Base-by-base conservation (phyloP, 2,888 invertebrate genomes). In the Fragum sueziense region DNA sequence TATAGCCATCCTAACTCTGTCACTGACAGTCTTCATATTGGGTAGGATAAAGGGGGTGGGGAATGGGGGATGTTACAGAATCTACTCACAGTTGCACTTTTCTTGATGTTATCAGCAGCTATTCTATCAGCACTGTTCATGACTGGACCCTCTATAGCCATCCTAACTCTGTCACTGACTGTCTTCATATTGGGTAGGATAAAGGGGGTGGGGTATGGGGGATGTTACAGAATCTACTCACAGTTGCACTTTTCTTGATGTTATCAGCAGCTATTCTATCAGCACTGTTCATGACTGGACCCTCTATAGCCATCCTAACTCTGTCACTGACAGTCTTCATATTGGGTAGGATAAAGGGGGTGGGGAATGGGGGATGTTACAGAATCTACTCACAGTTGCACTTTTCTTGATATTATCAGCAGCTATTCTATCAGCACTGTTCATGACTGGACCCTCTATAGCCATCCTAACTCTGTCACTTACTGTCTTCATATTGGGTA, bases 251-350 rank as follows among this genome's bases (percentile, higher is more conserved):
- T 82, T 96, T 96, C 93, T 97, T 97, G 89, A 99, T 97, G 92
- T 98, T 97, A 2, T 97, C 96, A 14, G 97, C 97, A 25, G 98
- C 97, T 72, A 97, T 96, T 93, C 97, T 97, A 92, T 99, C 98
- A 6, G 97, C 96, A 91, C 96, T 97, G 82, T 96, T 96, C 41
- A 95, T 93, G 68, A 95, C 93, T 4, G 94, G 93, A 31, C 96
- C 96, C 90, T 96, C 96, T 82, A 96, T 85, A 72, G 92, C 93
- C 75, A 89, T 82, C 57, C 90, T 87, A 11, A 94, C 94, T 93
- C 96, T 86, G 95, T 95, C 95, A 37, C 96, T 96, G 76, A 96
- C 95, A 54, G 94, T 95, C 86, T 96, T 96, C 67, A 98, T 95
- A 86, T 96, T 96, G 2, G 98, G 98, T 88, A 98, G 93, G 20